Base-by-base conservation (phyloP, 2,113 vertebrate species). In the Ranitomeya imitator region DNA sequence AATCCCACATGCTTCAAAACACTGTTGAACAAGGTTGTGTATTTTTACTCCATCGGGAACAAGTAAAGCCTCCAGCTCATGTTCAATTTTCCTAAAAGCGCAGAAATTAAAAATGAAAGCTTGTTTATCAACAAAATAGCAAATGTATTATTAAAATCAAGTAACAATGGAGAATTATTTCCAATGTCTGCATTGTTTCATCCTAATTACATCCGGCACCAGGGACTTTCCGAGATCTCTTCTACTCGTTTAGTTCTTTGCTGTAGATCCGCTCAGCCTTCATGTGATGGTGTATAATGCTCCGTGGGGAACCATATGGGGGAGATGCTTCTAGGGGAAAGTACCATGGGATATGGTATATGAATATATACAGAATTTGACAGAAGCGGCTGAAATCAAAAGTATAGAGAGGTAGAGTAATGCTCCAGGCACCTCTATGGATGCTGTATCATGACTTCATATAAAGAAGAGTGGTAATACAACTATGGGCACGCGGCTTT, bases 21-120 rank as follows among this genome's bases (percentile, higher is more conserved):
- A 88, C 65, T 90, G 67, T 9, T 88, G 23, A 69, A 90, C 77
- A 71, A 90, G 86, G n/a, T 11, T 69, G 15, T 88, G 82, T 51
- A 88, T 90, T 19, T 31, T 85, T 7, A 85, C 74, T 12, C 89
- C 86, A 63, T 90, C 89, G 15, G 81, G 26, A 55, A 88, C 5
- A 19, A 88, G 82, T 2, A 88, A 18, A 26, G 16, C 79, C 16
- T 73, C 55, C 51, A 88, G 65, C 16, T 85, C 85, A 55, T 76
- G 31, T n/a, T 90, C 89, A 16, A 88, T 55, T 57, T 79, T 73
- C 31, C 89, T 90, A 23, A 80, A 79, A 52, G 37, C 19, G 60
- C 6, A 65, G 14, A 61, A 21, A 78, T 14, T 2, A 60, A 63
- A 31, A 73, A 7, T 7, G 5, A 13, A 57, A 8, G 11, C 6